These are phyloP conservation scores for Melanostoma scalare DNA, from an alignment of 2,888 invertebrate genomes.

Conservation along the genomic window DNA sequence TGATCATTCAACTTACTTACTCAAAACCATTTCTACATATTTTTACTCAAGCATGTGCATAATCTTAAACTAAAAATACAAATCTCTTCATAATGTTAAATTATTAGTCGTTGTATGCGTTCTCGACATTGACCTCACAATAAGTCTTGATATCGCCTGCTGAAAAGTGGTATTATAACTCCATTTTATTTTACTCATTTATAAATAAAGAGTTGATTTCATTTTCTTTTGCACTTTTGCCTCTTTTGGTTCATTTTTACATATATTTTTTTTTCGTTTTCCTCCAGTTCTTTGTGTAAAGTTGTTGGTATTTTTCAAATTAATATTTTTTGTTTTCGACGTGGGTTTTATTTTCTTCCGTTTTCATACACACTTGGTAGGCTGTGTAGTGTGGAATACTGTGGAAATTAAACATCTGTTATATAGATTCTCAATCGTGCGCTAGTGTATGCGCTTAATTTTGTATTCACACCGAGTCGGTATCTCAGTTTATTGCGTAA, in stretches of 20 bases:
- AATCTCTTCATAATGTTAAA: too few species aligned
- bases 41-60: too few species aligned
- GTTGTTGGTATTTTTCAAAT: constrained; percentile 12
- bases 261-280: too few species aligned
- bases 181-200: constrained; percentile 11
- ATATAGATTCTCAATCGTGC: constrained; percentile 5
- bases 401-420: constrained; percentile 47
- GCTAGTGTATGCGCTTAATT: constrained; percentile 24
- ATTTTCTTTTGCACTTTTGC: neutral
- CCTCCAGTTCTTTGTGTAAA: neutral
- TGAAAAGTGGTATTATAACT: neutral
- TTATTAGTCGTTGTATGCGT: neutral
- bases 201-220: constrained; percentile 23
- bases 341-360: neutral
- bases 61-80: too few species aligned
- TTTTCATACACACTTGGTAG: neutral
- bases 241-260: neutral
- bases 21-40: too few species aligned
- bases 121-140: constrained; percentile 27
- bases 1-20: too few species aligned
- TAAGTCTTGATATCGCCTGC: neutral
- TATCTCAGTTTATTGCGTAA: constrained; percentile 42
- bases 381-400: neutral
- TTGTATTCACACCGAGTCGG: constrained; percentile 44
- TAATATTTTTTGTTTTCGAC: neutral